phyloP scores from a whole-genome alignment of 2,797 vertebrate genomes.

The Falco novaeseelandiae region DNA sequence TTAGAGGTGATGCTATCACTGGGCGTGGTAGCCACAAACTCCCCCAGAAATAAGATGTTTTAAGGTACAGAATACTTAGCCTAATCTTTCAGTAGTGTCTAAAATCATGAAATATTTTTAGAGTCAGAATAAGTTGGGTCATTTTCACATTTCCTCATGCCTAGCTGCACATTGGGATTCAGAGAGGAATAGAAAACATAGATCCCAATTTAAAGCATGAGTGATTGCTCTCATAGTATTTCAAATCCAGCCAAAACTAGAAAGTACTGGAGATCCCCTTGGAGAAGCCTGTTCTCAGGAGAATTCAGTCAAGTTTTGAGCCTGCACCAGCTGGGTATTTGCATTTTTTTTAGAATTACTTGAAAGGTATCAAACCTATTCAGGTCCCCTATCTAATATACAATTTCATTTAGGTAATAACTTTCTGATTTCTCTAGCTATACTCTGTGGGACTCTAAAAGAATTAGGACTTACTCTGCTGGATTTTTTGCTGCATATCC shows the following conservation, averaged over 20 bases:
- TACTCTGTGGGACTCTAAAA: not conserved
- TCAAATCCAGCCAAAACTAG: not conserved
- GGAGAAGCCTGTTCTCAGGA: not conserved
- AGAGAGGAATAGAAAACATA: slow-evolving; percentile 9
- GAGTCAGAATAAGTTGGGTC: not conserved
- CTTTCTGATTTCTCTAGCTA: not conserved
- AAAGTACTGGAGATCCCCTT: not conserved
- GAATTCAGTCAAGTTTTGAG: not conserved
- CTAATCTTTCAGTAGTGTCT: not conserved
- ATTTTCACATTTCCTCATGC: not conserved
- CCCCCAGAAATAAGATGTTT: not conserved
- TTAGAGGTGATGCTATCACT: not conserved
- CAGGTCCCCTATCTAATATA: not conserved
- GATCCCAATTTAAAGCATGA: slow-evolving; percentile 57
- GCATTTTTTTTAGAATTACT: not conserved
- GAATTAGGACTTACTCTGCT: not conserved
- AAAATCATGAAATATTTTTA: not conserved
- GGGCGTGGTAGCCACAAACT: not conserved
- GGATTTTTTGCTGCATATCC: not conserved
- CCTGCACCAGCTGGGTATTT: not conserved
- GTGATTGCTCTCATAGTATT: not conserved
- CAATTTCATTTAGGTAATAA: not conserved
- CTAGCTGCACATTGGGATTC: not conserved
- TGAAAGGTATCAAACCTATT: not conserved
- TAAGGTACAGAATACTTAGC: not conserved